phyloP scores from a whole-genome alignment of 1,140 invertebrate genomes.

The Teleogryllus occipitalis region DNA sequence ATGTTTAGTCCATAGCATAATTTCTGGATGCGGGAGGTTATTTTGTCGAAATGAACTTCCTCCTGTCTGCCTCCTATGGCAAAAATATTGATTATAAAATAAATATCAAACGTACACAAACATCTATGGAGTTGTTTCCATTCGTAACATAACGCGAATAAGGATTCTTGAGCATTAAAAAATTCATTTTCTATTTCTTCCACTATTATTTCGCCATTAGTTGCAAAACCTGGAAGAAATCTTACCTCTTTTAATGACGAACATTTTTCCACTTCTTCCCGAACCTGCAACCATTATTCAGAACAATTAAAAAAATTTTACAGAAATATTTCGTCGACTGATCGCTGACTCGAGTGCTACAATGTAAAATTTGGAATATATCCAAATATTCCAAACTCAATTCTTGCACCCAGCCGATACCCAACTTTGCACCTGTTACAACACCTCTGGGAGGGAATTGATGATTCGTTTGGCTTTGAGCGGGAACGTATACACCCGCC shows the following conservation, averaged over 20 bases:
- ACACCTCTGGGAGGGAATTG: too few relatives aligned
- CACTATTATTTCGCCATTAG: not conserved
- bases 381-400: too few relatives aligned
- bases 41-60: constrained; percentile 94
- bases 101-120: not conserved
- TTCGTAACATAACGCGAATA: not conserved
- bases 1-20: constrained; percentile 92
- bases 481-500: too few relatives aligned
- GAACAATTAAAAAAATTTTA: too few relatives aligned
- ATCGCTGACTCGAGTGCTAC: too few relatives aligned
- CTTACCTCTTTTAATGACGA: constrained; percentile 45
- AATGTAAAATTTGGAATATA: too few relatives aligned
- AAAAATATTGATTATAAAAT: not conserved
- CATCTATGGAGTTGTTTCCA: not conserved
- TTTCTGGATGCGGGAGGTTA: constrained; percentile 90
- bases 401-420: too few relatives aligned
- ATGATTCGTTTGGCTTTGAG: too few relatives aligned
- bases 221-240: not conserved
- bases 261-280: constrained; percentile 35
- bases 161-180: not conserved
- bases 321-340: too few relatives aligned
- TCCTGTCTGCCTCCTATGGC: constrained; percentile 73
- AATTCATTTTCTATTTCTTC: not conserved
- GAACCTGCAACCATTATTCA: constrained; percentile 10
- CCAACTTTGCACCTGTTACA: too few relatives aligned